Base-by-base conservation (phyloP, 53 echinoderm and acorn worm genomes). In the Arbacia lixula region DNA sequence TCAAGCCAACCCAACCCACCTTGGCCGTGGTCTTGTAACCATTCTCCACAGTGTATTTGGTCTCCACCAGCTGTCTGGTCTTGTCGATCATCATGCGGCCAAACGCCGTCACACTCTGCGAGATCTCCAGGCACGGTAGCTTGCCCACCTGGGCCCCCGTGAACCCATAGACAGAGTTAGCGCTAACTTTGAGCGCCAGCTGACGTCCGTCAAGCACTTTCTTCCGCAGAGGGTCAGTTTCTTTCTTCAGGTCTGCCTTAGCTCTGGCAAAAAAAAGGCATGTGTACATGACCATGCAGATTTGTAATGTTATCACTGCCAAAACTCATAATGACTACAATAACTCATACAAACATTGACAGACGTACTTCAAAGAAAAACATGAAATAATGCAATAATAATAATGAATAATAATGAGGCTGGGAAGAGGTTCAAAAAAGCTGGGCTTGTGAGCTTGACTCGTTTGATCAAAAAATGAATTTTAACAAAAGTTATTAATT, bases 161-260 rank as follows among this genome's bases (percentile, higher is more conserved):
- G 87, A 98, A 98, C 8, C 98, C 98, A 55, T 98, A 98, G 27
- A 98, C 98, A 5, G 98, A 98, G 86, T 98, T 98, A 19, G 94
- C 94, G 72, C 94, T 94, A 71, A 98, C 84, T 64, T 98, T 98
- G 25, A 98, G 88, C 1, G 98, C 98, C 58, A 98, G 57, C 89
- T 98, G 98, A 6, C 98, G 88, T 0, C 98, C 98, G 65, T 98
- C 98, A 11, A 98, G 66, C 33, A 98, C 98, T 68, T 88, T 94
- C 72, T 92, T 92, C 32, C 92, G 75, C 52, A 94, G 71, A 0
- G 98, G 98, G 72, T 98, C 98, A 0, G 90, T 97, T 68, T 98
- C 94, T 36, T 94, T 92, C 85, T 98, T 98, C 73, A 98, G 63
- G 42, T 94, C 94, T 9, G 94, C 90, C 71, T 98, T 98, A n/a